Conservation (phyloP, 2,113 vertebrate species). For the Platysteira castanea region DNA sequence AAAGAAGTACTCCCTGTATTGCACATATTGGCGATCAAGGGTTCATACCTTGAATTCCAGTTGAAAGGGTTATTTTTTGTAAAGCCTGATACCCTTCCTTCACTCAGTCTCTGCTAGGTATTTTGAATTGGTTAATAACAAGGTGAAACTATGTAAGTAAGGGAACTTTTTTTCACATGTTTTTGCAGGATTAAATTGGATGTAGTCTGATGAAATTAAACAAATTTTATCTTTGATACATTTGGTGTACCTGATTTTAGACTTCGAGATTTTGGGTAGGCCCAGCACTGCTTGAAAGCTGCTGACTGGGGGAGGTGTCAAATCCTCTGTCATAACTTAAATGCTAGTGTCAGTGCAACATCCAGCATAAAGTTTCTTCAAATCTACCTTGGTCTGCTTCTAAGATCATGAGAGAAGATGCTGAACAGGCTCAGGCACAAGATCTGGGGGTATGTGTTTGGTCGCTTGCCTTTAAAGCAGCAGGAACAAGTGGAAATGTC, state of each 20-base stretch:
- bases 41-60: conserved; percentile 21
- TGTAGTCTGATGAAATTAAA: not conserved
- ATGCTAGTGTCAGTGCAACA: not conserved
- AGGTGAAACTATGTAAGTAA: not conserved
- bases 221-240: not conserved
- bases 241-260: not conserved
- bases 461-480: not conserved
- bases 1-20: not conserved
- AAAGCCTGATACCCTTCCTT: not conserved
- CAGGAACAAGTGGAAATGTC: not conserved
- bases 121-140: not conserved
- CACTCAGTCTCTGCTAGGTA: not conserved
- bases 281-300: not conserved
- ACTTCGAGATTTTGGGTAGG: not conserved
- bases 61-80: not conserved
- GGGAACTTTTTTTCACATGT: not conserved
- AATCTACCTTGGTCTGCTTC: not conserved
- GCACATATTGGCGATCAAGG: not conserved
- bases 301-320: not conserved
- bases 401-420: not conserved
- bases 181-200: not conserved
- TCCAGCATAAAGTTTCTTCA: not conserved
- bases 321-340: not conserved
- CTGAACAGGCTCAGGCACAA: not conserved
- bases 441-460: not conserved